Percentiles rank a stretch among this genome's conserved stretches.
Evolutionary conservation across 53 echinoderm and acorn worm genomes (phyloP).

Genomic region (Antedon mediterranea): DNA sequence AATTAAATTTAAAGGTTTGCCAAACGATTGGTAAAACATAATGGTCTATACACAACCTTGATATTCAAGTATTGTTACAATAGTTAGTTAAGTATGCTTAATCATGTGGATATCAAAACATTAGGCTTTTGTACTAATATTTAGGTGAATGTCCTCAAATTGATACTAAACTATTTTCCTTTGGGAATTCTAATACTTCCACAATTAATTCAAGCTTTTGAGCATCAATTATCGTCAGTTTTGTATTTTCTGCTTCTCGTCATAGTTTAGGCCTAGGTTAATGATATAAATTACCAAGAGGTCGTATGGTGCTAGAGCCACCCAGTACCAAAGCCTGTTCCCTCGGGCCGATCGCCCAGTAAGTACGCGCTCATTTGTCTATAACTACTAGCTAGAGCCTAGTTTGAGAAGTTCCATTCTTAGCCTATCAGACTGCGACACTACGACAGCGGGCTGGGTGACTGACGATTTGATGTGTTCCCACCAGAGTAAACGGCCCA

Average conservation of each 20-base stretch:
- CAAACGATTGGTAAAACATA: too few relatives aligned
- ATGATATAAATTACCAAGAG: not conserved
- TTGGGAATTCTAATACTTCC: not conserved
- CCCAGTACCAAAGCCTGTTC: not conserved
- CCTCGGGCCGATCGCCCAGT: slow-evolving; percentile 1
- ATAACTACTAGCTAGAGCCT: not conserved
- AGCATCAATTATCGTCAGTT: slow-evolving; percentile 1
- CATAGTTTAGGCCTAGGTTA: not conserved
- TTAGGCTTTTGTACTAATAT: not conserved
- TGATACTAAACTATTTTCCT: not conserved
- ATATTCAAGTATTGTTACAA: too few relatives aligned
- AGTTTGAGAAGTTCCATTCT: not conserved
- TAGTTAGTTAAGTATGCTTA: not conserved
- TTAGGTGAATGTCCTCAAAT: not conserved
- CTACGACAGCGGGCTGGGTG: not conserved
- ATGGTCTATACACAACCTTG: too few relatives aligned
- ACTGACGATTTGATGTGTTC: not conserved
- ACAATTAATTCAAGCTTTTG: slow-evolving; percentile 1
- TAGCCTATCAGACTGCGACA: not conserved
- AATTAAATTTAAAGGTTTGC: too few relatives aligned
- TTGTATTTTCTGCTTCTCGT: not conserved
- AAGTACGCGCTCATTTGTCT: not conserved
- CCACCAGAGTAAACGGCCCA: not conserved
- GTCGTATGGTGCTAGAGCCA: not conserved
- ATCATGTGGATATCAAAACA: not conserved